These are phyloP conservation scores for Castor canadensis DNA, from an alignment of 2,113 vertebrate species.

Conservation along the genomic window DNA sequence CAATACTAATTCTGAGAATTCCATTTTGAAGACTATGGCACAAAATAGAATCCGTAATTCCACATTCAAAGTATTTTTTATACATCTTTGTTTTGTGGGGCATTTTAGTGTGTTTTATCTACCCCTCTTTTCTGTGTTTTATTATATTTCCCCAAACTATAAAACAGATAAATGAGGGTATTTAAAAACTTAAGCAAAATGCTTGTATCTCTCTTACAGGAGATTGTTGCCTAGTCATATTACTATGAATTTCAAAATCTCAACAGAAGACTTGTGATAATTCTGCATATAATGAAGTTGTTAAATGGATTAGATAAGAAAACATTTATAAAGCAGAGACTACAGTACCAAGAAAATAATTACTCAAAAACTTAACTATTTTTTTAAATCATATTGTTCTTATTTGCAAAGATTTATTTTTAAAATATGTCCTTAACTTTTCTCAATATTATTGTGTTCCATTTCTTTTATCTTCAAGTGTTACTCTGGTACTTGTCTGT, in stretches of 20 bases:
- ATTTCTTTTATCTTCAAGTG: neutral
- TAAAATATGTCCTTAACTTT: neutral
- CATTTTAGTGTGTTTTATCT: neutral
- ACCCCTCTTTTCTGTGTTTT: neutral
- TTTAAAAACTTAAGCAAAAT: neutral
- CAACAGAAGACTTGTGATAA: neutral
- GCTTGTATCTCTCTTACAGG: neutral
- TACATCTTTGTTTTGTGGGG: neutral
- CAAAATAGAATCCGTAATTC: neutral
- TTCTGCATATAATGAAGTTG: neutral
- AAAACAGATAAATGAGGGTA: neutral
- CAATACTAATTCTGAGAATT: neutral
- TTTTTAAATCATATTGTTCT: neutral
- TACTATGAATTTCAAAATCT: neutral
- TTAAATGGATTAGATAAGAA: neutral
- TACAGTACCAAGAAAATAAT: neutral
- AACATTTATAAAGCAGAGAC: neutral
- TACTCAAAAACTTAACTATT: neutral
- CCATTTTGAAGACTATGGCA: neutral
- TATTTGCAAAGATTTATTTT: neutral
- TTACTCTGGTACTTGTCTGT: neutral
- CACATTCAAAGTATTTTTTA: neutral
- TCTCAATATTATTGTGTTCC: neutral
- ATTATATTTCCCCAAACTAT: neutral
- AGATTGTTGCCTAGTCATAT: neutral